These are phyloP conservation scores for Sturmia bella DNA, from an alignment of 2,888 invertebrate species.

Conservation along the genomic window DNA sequence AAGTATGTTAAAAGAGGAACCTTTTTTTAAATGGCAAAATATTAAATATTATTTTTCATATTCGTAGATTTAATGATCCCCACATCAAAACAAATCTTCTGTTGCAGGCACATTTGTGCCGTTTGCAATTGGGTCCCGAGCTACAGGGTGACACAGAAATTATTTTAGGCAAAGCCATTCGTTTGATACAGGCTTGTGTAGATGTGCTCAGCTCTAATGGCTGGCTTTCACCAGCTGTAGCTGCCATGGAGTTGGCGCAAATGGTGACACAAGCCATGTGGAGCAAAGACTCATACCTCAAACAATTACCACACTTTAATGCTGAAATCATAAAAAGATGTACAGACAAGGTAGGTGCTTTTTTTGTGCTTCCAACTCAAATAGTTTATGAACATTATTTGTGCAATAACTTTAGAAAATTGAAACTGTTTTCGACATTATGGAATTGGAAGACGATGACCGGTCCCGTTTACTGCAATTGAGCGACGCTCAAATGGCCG, in stretches of 20 bases:
- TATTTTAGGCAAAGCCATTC: slow-evolving; percentile 91
- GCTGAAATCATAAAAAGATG: slow-evolving; percentile 94
- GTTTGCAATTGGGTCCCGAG: slow-evolving; percentile 97
- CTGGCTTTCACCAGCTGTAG: slow-evolving; percentile 98
- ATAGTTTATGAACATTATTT: neutral
- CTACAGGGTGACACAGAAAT: slow-evolving; percentile 97
- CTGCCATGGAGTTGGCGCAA: slow-evolving; percentile 99
- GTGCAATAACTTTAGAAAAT: slow-evolving; percentile 81
- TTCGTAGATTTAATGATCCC: slow-evolving; percentile 93
- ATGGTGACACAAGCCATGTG: slow-evolving; percentile 99
- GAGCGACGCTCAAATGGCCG: slow-evolving; percentile 94
- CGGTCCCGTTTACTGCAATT: slow-evolving; percentile 90
- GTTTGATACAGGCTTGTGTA: slow-evolving; percentile 96
- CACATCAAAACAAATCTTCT: slow-evolving; percentile 98
- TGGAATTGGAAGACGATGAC: slow-evolving; percentile 93
- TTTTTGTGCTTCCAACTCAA: neutral
- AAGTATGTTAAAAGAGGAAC: slow-evolving; percentile 84
- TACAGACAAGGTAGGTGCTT: slow-evolving; percentile 87
- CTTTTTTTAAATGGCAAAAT: neutral
- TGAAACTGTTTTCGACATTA: slow-evolving; percentile 89
- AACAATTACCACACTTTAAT: slow-evolving; percentile 98
- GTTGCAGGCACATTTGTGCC: slow-evolving; percentile 96
- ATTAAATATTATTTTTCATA: neutral
- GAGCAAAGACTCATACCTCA: slow-evolving; percentile 98
- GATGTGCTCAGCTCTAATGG: slow-evolving; percentile 97